phyloP scores from a whole-genome alignment of 2,797 vertebrate species.

The Hippocampus kuda region DNA sequence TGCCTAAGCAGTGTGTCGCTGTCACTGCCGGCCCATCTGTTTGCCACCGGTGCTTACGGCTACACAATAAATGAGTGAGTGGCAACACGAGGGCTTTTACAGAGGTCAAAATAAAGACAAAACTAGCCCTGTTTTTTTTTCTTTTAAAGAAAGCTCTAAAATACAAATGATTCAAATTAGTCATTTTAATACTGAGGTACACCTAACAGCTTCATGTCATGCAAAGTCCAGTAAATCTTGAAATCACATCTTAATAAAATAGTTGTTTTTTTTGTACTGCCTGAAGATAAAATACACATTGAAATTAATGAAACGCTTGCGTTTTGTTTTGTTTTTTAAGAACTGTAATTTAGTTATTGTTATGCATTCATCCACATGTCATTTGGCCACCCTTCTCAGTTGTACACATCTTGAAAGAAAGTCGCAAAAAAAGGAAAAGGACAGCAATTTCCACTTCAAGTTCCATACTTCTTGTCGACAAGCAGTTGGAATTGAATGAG shows the following conservation, averaged over 20 bases:
- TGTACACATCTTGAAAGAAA: neutral
- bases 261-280: slow-evolving; percentile 14
- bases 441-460: neutral
- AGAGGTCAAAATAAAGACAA: neutral
- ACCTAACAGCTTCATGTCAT: slow-evolving; percentile 59
- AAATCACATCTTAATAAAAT: too few relatives aligned
- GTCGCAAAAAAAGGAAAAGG: neutral
- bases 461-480: neutral
- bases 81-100: neutral
- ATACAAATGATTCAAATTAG: neutral
- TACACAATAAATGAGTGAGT: slow-evolving; percentile 45
- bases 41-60: slow-evolving; percentile 50
- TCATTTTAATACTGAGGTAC: slow-evolving; percentile 20
- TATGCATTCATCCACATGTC: slow-evolving; percentile 7
- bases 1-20: slow-evolving; percentile 65
- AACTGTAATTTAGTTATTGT: neutral
- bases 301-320: slow-evolving; percentile 33
- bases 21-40: slow-evolving; percentile 36
- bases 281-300: neutral
- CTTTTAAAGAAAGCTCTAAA: neutral
- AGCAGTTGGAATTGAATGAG: neutral
- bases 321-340: slow-evolving; percentile 2
- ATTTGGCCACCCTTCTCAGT: neutral
- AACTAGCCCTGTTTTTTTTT: neutral
- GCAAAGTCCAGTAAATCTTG: slow-evolving; percentile 23